Conservation (phyloP, 2,113 vertebrate genomes). For the rabbit (Oryctolagus cuniculus) region DNA sequence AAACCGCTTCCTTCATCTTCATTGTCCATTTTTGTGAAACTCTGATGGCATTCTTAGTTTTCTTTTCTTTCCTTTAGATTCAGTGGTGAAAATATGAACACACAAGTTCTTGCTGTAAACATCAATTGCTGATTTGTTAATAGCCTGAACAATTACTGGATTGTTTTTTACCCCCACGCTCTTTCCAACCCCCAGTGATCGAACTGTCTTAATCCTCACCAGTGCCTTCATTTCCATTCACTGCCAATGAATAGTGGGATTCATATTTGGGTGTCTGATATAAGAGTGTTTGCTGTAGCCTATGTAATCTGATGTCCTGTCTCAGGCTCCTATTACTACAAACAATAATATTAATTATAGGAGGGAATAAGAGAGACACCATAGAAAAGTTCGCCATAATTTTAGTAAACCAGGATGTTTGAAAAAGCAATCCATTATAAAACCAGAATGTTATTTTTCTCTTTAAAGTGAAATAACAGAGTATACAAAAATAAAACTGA, state of each 20-base stretch:
- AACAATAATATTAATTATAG: slow-evolving; percentile 16
- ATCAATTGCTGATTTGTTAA: slow-evolving; percentile 1
- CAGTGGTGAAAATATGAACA: slow-evolving; percentile 37
- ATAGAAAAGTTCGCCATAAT: not conserved
- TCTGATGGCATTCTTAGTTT: not conserved
- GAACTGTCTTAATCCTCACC: slow-evolving; percentile 28
- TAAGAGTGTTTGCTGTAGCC: not conserved
- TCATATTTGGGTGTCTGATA: slow-evolving; percentile 32
- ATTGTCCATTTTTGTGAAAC: not conserved
- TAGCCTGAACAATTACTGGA: not conserved
- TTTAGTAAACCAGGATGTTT: slow-evolving; percentile 55
- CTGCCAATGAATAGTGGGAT: not conserved
- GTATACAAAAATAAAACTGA: slow-evolving; percentile 40
- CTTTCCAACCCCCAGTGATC: slow-evolving; percentile 1
- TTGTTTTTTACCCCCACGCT: not conserved
- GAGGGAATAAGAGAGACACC: not conserved
- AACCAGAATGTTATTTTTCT: slow-evolving; percentile 11
- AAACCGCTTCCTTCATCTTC: not conserved
- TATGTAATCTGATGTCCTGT: not conserved
- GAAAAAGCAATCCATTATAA: slow-evolving; percentile 30
- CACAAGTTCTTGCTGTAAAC: slow-evolving; percentile 13
- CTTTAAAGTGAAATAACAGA: slow-evolving; percentile 56
- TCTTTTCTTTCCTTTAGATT: slow-evolving; percentile 2
- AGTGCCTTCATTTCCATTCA: not conserved
- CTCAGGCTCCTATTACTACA: not conserved